phyloP scores from a whole-genome alignment of 2,888 invertebrate species.

The Lomographa bimaculata region DNA sequence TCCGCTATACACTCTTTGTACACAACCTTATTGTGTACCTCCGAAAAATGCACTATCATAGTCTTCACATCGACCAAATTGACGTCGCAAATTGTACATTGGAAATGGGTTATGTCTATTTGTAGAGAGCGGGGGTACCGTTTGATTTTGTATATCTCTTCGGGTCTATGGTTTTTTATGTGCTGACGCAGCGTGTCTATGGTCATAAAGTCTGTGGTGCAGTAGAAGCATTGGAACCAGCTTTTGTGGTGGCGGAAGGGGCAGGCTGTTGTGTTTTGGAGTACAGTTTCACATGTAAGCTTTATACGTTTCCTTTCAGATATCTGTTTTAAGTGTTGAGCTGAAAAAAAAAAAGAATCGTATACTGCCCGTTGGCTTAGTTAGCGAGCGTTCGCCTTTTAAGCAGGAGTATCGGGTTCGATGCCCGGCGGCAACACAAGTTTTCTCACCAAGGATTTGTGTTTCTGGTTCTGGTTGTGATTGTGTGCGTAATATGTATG shows the following conservation, averaged over 20 bases:
- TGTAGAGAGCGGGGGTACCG: slow-evolving; percentile 67
- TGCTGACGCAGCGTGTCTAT: slow-evolving; percentile 55
- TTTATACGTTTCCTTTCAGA: slow-evolving; percentile 64
- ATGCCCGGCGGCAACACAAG: no score
- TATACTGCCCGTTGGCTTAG: background rate
- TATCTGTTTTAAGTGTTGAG: slow-evolving; percentile 45
- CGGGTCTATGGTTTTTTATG: slow-evolving; percentile 45
- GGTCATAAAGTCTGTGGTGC: slow-evolving; percentile 64
- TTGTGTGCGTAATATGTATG: no score
- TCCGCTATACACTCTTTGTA: slow-evolving; percentile 71
- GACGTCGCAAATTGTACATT: slow-evolving; percentile 58
- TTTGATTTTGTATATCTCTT: slow-evolving; percentile 62
- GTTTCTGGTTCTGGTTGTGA: no score
- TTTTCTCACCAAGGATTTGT: no score
- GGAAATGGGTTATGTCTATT: slow-evolving; percentile 66
- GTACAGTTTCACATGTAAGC: slow-evolving; percentile 56
- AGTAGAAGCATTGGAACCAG: slow-evolving; percentile 76
- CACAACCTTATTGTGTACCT: slow-evolving; percentile 55
- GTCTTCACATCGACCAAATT: slow-evolving; percentile 54
- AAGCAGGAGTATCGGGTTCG: no score
- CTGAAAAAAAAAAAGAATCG: no score
- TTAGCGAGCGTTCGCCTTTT: background rate
- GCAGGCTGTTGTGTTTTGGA: slow-evolving; percentile 66
- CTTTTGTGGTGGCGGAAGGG: slow-evolving; percentile 71
- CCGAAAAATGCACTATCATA: slow-evolving; percentile 57